A percentile compares a stretch with the other conserved stretches of the same genome.
Evolutionary conservation across 37 sponge, comb jelly and placozoan genomes (phyloP).

Genomic region (Diacarnus erythraeanus): DNA sequence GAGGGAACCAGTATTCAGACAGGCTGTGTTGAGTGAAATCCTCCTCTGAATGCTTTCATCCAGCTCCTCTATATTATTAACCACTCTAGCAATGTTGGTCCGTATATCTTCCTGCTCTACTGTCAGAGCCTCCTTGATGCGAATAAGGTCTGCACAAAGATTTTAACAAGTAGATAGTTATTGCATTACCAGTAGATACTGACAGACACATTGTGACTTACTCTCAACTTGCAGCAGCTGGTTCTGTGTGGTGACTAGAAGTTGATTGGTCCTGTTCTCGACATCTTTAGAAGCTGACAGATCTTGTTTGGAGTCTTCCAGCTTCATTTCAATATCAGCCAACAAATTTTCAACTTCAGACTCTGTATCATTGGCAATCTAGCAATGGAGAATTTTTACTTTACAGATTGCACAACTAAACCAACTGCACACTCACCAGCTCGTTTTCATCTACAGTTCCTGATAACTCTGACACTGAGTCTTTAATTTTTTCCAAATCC

Average conservation of each 20-base stretch:
- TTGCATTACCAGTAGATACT: background rate
- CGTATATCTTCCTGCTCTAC: constrained; percentile 36
- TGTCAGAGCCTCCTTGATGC: constrained; percentile 13
- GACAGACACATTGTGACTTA: background rate
- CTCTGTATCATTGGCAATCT: constrained; percentile 7
- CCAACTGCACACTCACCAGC: background rate
- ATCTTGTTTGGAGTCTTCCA: constrained; percentile 9
- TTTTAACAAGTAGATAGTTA: background rate
- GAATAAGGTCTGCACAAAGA: constrained; percentile 10
- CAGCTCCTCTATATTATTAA: constrained; percentile 39
- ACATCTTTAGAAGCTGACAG: background rate
- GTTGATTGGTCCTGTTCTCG: constrained; percentile 17
- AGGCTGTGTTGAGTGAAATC: constrained; percentile 42
- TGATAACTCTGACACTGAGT: background rate
- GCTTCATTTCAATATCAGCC: background rate
- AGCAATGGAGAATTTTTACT: too few species aligned
- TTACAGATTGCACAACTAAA: too few species aligned
- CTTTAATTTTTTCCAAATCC: constrained; percentile 7
- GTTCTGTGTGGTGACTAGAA: background rate
- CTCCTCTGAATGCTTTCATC: background rate
- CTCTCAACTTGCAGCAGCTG: constrained; percentile 36
- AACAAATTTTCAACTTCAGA: background rate
- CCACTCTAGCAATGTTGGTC: constrained; percentile 37
- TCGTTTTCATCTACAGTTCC: background rate
- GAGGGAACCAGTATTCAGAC: constrained; percentile 4